Base-by-base conservation (phyloP, 2,888 invertebrate species). In the Megalurothrips usitatus region DNA sequence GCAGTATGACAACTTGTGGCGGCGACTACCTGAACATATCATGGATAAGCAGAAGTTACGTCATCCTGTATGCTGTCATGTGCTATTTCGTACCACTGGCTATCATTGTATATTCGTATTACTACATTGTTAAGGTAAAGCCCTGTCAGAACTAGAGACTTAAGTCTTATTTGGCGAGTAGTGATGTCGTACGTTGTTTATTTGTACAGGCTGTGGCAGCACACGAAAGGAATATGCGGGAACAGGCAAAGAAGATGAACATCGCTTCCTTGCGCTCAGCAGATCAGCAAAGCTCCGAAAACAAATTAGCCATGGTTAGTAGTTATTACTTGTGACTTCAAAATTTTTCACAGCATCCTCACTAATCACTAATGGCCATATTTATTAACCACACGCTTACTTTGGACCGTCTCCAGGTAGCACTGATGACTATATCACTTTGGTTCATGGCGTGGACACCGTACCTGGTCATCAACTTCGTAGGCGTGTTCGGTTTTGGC, bases 401-500 rank as follows among this genome's bases (percentile, higher is more conserved):
- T 17, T 48, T 82, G 78, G 43, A n/a, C 28, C 82, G 49, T 49
- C 19, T 79, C 81, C 82, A 90, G 91, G 94, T 97, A 81, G 96
- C 97, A 81, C 89, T 97, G 86, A 94, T 95, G 91, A 96, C 96
- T 82, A 95, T 97, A 85, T 91, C 94, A 0, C 88, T 96, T 84
- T 97, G 96, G 95, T 94, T 96, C 89, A 91, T 95, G 90, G 85
- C 85, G n/a, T 97, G 97, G 97, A 95, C 95, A 43, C 96, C 96
- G 14, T 96, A 96, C 86, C 88, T 95, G 84, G 91, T 95, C 81
- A 94, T 96, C 86, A 95, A 96, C 87, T 93, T 90, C 86, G 89
- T 93, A 83, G 96, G 96, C 78, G 92, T 95, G 81, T 94, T 95
- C 86, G 92, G 94, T 85, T 90, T 91, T 82, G 89, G 90, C 78